Percentiles rank a stretch among this genome's conserved stretches.
Conservation (phyloP, 2,888 invertebrate species). For the Macropis europaea region DNA sequence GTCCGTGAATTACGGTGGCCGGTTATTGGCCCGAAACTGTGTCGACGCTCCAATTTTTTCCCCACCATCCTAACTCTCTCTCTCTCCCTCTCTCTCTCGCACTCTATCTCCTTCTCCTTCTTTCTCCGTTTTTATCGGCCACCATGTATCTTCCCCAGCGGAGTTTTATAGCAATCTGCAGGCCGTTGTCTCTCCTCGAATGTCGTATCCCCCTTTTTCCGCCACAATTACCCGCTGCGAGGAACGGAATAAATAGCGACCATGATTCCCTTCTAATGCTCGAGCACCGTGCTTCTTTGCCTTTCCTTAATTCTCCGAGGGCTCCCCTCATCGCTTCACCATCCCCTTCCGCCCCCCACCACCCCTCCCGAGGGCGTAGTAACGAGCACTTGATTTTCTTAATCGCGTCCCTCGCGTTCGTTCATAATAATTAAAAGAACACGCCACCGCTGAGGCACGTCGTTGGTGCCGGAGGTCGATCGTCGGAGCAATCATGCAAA, state of each 20-base stretch:
- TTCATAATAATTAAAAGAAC: slow-evolving; percentile 9
- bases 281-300: background rate
- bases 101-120: background rate
- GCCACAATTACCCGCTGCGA: background rate
- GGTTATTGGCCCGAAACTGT: slow-evolving; percentile 46
- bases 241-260: slow-evolving; percentile 5
- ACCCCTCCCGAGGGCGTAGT: no score
- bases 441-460: no score
- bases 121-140: slow-evolving; percentile 21
- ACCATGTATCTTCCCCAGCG: slow-evolving; percentile 7
- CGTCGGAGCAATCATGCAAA: no score
- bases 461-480: no score
- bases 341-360: no score
- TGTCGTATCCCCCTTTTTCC: background rate
- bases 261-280: background rate
- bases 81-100: slow-evolving; percentile 3
- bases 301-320: background rate
- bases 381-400: slow-evolving; percentile 30
- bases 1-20: slow-evolving; percentile 35
- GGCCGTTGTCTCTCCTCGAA: slow-evolving; percentile 6
- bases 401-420: background rate
- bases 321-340: no score
- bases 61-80: background rate
- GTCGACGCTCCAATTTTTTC: slow-evolving; percentile 43
- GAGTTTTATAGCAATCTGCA: slow-evolving; percentile 21